phyloP scores from a whole-genome alignment of 2,888 invertebrate genomes.

The Marasmarcha lunaedactyla region DNA sequence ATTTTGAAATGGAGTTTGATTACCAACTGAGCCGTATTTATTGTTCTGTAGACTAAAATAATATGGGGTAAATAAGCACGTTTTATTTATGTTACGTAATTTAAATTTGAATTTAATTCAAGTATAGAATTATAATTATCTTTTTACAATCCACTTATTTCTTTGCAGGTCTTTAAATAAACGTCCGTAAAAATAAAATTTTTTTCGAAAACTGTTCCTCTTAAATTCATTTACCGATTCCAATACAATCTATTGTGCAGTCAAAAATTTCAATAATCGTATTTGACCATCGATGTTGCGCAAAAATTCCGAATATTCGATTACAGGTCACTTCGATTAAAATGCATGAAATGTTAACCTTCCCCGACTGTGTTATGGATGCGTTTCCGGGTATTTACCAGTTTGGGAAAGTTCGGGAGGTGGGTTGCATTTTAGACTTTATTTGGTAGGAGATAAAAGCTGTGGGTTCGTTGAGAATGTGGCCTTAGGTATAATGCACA shows the following conservation, averaged over 20 bases:
- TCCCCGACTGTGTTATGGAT: constrained; percentile 28
- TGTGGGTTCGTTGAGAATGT: neutral
- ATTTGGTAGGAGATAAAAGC: neutral
- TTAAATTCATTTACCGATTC: too few species aligned
- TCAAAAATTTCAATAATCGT: constrained; percentile 1
- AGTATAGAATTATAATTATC: too few species aligned
- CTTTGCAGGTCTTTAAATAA: too few species aligned
- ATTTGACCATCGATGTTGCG: neutral
- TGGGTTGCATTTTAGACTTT: neutral
- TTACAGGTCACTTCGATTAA: constrained; percentile 27
- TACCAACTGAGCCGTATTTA: too few species aligned
- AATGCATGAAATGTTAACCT: constrained; percentile 44
- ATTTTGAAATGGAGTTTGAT: too few species aligned
- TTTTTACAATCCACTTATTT: too few species aligned
- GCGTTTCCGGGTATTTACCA: constrained; percentile 24
- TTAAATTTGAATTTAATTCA: too few species aligned
- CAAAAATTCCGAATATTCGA: constrained; percentile 14
- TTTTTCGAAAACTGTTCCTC: too few species aligned
- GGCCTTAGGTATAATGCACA: constrained; percentile 39
- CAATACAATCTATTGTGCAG: neutral
- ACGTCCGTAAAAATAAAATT: too few species aligned
- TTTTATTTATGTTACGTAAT: too few species aligned
- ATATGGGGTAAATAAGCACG: too few species aligned
- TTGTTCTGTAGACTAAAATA: too few species aligned
- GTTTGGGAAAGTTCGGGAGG: neutral